Conservation (phyloP, 2,797 vertebrate species). For the Nannoperca obscura region DNA sequence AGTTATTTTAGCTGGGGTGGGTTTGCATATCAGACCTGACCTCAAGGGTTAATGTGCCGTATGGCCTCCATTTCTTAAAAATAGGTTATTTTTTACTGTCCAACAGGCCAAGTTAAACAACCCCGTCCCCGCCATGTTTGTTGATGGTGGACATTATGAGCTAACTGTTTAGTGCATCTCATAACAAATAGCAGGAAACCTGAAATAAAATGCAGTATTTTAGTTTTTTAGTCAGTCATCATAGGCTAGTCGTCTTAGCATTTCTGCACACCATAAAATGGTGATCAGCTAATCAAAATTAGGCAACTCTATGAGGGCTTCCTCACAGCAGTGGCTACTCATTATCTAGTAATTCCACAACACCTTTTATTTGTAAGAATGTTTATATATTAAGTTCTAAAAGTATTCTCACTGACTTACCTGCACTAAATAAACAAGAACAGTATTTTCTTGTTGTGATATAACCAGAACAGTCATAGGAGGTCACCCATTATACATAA, state of each 20-base stretch:
- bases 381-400: neutral
- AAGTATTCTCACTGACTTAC: neutral
- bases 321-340: neutral
- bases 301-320: neutral
- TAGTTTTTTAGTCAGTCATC: neutral
- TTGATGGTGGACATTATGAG: slow-evolving; percentile 3
- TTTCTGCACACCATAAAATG: neutral
- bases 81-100: slow-evolving; percentile 47
- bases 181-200: neutral
- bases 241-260: neutral
- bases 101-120: slow-evolving; percentile 16
- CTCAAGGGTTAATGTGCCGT: slow-evolving; percentile 60
- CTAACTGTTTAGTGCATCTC: neutral
- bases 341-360: neutral
- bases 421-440: slow-evolving; percentile 21
- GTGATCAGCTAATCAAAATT: neutral
- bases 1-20: slow-evolving; percentile 53
- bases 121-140: neutral
- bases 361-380: neutral
- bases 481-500: slow-evolving; percentile 46
- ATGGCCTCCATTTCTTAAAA: slow-evolving; percentile 59
- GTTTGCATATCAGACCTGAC: slow-evolving; percentile 67
- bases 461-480: slow-evolving; percentile 13
- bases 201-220: neutral
- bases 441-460: slow-evolving; percentile 10